Evolutionary conservation across 2,888 invertebrate species (phyloP), one percentile per base, ranked within the genome.

Genomic region (Zelleria hepariella): DNA sequence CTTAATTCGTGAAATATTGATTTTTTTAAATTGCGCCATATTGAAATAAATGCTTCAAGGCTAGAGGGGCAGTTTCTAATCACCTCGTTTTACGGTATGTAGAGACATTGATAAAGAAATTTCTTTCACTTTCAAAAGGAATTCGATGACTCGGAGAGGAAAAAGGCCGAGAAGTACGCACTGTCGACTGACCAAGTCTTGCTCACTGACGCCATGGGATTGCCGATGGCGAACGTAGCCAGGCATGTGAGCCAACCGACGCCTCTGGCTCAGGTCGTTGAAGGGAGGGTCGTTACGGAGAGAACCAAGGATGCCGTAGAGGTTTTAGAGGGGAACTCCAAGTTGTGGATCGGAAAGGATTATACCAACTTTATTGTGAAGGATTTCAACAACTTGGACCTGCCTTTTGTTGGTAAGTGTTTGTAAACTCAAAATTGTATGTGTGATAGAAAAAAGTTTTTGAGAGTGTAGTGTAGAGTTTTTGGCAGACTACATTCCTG

Each of bases 291-390:
- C 1, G 79, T 76, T 10, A 88, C 87, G 0, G 86, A 84, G 32
- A 75, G 67, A 18, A 82, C 81, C 0, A 82, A 80, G 49, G 77
- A 81, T 48, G 75, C 68, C 0, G 58, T 82, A 61, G 82, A 85
- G 61, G 80, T 74, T 0, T 66, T 81, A 0, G 91, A 92, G 68
- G 94, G 95, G 0, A 93, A 94, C 58, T 93, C 95, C 0, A 97
- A 97, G 73, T 86, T 96, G 58, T 98, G 98, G 98, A 93, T 97
- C 56, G 98, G 98, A 61, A 98, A 98, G 81, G 98, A 98, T 77
- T 98, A 98, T 72, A 94, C 94, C 0, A 98, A 98, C 85, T 98
- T 98, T 77, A 98, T 98, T 64, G 94, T 96, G 62, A 97, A 98
- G 78, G 98, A 98, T 83, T 97, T 98, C 78, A 93, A 92, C 62